Evolutionary conservation across 1,140 invertebrate species (phyloP), one percentile per base, ranked within the genome.

Genomic region (Calosoma granatense): DNA sequence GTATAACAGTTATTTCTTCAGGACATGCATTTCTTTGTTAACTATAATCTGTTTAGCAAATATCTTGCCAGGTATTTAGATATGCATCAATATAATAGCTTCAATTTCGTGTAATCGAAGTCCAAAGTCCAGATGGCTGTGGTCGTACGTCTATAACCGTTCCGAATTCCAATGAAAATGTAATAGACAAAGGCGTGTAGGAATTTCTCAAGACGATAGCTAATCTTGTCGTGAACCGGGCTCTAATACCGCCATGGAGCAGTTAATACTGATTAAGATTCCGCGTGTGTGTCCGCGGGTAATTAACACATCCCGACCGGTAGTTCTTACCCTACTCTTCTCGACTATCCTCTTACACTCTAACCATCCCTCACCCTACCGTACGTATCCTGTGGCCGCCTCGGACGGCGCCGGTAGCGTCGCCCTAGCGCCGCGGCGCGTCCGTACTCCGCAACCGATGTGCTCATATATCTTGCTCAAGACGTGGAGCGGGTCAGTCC

Each of bases 231-330:
- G 26, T 36, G 26, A 9, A 9, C 26, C n/a, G 26, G 26, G 26
- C n/a, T 9, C 6, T 36, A n/a, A 36, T 47, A 47, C 41, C 3
- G 15, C 41, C 51, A 23, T 21, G 20, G 19, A 43, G 43, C 23
- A 26, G 51, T 57, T 57, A 57, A 57, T 57, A 53, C 56, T 57
- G 43, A 57, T 57, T 57, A 57, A 57, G 51, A 53, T 57, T 57
- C 56, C 56, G 51, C 19, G 47, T 57, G 51, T 57, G 51, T 57
- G 56, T 53, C 56, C 51, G 47, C 39, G 47, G 47, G 20, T 57
- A 57, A 57, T 57, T 57, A 57, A 57, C 56, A 57, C 41, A 36
- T 36, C 26, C 26, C 26, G n/a, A n/a, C n/a, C n/a, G n/a, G n/a
- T n/a, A n/a, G 26, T 30, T 30, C 26, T 4, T 30, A 6, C 26